These are phyloP conservation scores for Pipistrellus nathusii DNA, from an alignment of 2,797 vertebrate genomes.

Conservation along the genomic window DNA sequence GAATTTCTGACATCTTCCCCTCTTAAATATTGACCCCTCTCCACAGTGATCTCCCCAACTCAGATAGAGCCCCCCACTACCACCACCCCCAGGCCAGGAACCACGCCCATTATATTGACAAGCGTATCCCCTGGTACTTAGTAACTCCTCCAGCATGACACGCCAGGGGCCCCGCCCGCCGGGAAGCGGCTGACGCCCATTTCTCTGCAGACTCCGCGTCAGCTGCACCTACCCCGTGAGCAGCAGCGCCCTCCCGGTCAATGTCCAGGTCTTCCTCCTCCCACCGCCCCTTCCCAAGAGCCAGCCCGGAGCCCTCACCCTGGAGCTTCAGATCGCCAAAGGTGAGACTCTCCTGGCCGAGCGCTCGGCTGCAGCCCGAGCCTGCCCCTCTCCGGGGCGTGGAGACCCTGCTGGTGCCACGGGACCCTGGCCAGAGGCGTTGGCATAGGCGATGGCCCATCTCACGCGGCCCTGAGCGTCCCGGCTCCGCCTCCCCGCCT, in stretches of 20 bases:
- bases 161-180: too few relatives aligned
- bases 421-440: accelerated
- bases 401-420: neutral
- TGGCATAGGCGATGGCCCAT: accelerated
- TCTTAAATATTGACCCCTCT: neutral
- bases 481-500: neutral
- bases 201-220: conserved; percentile 78
- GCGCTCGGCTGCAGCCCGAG: accelerated
- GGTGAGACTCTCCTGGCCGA: conserved; percentile 55
- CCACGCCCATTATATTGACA: accelerated
- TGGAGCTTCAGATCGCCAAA: conserved; percentile 85
- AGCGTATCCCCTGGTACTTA: neutral
- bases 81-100: neutral
- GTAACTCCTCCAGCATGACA: neutral
- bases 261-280: conserved; percentile 72
- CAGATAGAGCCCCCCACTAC: neutral
- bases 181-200: neutral
- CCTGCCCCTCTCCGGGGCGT: accelerated
- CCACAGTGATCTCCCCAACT: too few relatives aligned
- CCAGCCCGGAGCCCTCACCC: conserved; percentile 77
- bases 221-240: conserved; percentile 78
- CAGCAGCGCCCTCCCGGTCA: conserved; percentile 72
- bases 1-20: neutral
- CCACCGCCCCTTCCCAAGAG: conserved; percentile 66
- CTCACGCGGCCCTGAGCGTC: accelerated